Base-by-base conservation (phyloP, 2,113 vertebrate species). In the Microcebus murinus region DNA sequence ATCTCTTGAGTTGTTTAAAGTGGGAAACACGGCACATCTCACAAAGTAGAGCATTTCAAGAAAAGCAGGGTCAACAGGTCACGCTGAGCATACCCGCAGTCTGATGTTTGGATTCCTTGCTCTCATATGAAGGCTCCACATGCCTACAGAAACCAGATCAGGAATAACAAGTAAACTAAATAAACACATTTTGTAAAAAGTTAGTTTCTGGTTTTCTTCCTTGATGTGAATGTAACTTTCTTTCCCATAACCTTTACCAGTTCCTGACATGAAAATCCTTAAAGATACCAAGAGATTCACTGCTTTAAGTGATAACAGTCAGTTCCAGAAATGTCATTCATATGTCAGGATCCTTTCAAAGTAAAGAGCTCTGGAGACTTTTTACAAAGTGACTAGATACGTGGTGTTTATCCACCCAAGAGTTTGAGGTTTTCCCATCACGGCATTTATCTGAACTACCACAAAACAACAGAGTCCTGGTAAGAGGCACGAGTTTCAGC, bases 301-400 rank as follows among this genome's bases (percentile, higher is more conserved):
- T 50, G 65, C 83, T 79, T 68, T 63, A 73, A 87, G 39, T 70
- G 86, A 36, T 89, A 67, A 76, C 6, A 80, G 57, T n/a, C 61
- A 23, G 20, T 91, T 87, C 63, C 42, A 80, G 88, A 91, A 96
- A 96, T 52, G 39, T 71, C 77, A 65, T 81, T 96, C 1, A 0
- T 91, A 70, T 90, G 67, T 73, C 50, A 42, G 27, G 36, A 82
- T 76, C 71, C 88, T 95, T 90, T 57, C 31, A 87, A 90, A 61
- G 36, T 79, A 27, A 92, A 97, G 87, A 39, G 88, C 48, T 34
- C 88, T 86, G 61, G 55, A 92, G 65, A 77, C 76, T 29, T 79
- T 87, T 61, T 31, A 48, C 13, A 9, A 88, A 96, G 77, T 57
- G 39, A 96, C 21, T 14, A 2, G 45, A 86, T 96, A 80, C 97